phyloP scores from a whole-genome alignment of 2,113 vertebrate species.

The Strix aluco region DNA sequence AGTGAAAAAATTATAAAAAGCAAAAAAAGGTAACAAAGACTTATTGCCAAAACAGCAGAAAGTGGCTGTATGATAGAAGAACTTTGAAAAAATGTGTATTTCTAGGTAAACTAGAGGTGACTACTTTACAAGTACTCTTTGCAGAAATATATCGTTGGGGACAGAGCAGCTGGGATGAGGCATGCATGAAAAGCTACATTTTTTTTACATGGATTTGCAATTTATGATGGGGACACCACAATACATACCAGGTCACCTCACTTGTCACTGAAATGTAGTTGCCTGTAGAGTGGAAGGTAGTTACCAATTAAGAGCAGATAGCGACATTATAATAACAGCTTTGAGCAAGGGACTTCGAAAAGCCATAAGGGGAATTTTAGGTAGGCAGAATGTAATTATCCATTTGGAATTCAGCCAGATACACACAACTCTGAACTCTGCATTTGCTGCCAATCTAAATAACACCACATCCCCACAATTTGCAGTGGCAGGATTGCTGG shows the following conservation, averaged over 20 bases:
- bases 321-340: background rate
- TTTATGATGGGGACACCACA: background rate
- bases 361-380: background rate
- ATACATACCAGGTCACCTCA: background rate
- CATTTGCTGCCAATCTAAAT: background rate
- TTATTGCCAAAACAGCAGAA: background rate
- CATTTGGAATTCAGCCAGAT: constrained; percentile 21
- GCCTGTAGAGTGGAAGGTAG: background rate
- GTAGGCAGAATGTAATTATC: constrained; percentile 32
- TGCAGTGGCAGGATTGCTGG: background rate
- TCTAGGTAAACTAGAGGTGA: background rate
- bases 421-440: background rate
- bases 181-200: background rate
- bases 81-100: background rate
- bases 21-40: background rate
- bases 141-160: background rate
- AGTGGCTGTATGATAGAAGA: background rate
- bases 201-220: background rate
- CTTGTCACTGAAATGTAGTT: background rate
- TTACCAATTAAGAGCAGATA: background rate
- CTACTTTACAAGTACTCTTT: background rate
- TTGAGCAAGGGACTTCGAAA: background rate
- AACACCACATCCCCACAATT: background rate
- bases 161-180: background rate
- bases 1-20: background rate